Evolutionary conservation across 2,797 vertebrate species (phyloP), one percentile per base, ranked within the genome.

Genomic region (Pyrrhura leucotis): DNA sequence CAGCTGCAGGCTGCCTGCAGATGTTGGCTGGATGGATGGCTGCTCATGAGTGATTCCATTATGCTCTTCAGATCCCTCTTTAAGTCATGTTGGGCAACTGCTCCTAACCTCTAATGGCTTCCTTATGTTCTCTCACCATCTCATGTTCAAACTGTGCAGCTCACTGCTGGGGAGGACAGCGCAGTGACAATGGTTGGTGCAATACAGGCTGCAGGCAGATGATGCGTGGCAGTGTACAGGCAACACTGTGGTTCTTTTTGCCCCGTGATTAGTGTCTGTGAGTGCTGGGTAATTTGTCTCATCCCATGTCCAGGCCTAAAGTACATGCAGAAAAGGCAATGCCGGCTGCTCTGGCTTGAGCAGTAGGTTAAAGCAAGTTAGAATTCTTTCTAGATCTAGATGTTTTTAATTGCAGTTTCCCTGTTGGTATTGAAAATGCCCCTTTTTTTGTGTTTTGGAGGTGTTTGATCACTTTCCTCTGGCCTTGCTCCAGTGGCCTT

Each of bases 41-140:
- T 78, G 73, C 79, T 95, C 53, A 12, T 83, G 68, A 93, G 87
- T 62, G 76, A 77, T 93, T 91, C 92, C 56, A 50, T 93, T 87
- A 78, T 78, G 45, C 71, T 74, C 48, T 22, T 86, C 40, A 81
- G 82, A 75, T 95, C 87, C 53, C 54, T 84, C 74, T 93, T 28
- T 54, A 62, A 95, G 79, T 45, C 37, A 31, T 3, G 13, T 72
- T 93, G 72, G 78, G 92, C 42, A 80, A 91, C 67, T 28, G 87
- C 28, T 96, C 58, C 54, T 40, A 62, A 54, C 26, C 50, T 58
- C 58, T 93, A 83, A 94, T 91, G 72, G 58, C 29, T 95, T 94
- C 91, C 95, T 94, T 47, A 63, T 94, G 93, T 59, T 94, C 58
- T 44, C 37, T 44, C 29, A 72, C 33, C 53, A 2, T 12, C 31